phyloP scores from a whole-genome alignment of 2,797 vertebrate species.

The Enteromius unitaeniatus region DNA sequence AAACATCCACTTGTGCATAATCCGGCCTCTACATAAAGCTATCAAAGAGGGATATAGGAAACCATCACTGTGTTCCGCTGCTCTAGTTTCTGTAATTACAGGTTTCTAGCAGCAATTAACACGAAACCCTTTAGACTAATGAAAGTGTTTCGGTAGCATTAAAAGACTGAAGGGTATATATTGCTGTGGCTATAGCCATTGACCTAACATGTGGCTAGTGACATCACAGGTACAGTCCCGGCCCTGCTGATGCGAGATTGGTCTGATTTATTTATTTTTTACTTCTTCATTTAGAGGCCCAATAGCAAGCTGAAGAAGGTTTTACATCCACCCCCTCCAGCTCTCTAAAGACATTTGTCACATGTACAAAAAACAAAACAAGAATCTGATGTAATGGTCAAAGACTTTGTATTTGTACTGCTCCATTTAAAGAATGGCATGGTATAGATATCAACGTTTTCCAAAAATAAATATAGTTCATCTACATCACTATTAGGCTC shows the following conservation, averaged over 20 bases:
- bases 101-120: conserved; percentile 48
- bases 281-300: neutral
- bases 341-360: neutral
- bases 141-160: conserved; percentile 46
- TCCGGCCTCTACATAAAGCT: neutral
- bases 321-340: neutral
- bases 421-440: neutral
- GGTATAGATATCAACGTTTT: neutral
- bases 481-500: neutral
- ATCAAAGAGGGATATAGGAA: neutral
- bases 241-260: neutral
- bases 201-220: conserved; percentile 36
- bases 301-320: neutral
- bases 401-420: neutral
- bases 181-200: conserved; percentile 28
- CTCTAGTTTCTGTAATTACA: conserved; percentile 52
- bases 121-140: conserved; percentile 45
- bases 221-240: conserved; percentile 21
- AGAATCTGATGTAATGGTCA: neutral
- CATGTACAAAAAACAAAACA: neutral
- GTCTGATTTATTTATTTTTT: neutral
- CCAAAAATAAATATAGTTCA: neutral
- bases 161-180: conserved; percentile 13
- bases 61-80: conserved; percentile 9
- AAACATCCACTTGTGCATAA: conserved; percentile 7